phyloP scores from a whole-genome alignment of 2,797 vertebrate genomes.

The Silurus lanzhouensis region DNA sequence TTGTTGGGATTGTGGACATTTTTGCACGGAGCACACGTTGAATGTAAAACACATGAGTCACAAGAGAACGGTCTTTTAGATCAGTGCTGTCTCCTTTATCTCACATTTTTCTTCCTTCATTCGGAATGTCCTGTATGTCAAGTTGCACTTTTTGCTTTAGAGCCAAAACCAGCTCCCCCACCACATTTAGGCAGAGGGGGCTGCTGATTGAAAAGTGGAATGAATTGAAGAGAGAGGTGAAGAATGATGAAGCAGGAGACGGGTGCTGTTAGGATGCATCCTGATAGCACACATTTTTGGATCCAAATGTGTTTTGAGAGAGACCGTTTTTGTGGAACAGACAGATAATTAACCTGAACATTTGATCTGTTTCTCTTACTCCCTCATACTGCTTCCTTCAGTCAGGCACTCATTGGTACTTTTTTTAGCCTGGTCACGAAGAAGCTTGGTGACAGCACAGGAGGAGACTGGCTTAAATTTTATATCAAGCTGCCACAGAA shows the following conservation, averaged over 20 bases:
- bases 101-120: conserved; percentile 62
- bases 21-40: conserved; percentile 50
- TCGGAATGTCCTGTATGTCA: conserved; percentile 58
- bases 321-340: conserved; percentile 56
- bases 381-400: conserved; percentile 51
- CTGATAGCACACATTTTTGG: conserved; percentile 33
- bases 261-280: conserved; percentile 8
- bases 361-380: conserved; percentile 58
- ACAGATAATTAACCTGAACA: conserved; percentile 67
- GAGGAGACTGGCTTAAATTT: background rate
- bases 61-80: background rate
- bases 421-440: conserved; percentile 71
- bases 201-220: conserved; percentile 14
- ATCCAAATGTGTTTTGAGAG: conserved; percentile 22
- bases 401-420: conserved; percentile 57
- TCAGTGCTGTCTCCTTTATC: background rate
- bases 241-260: conserved; percentile 18
- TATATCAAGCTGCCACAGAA: conserved; percentile 4
- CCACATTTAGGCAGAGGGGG: conserved; percentile 32
- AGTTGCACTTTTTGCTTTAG: conserved; percentile 58
- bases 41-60: background rate
- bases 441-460: conserved; percentile 61
- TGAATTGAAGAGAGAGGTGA: conserved; percentile 14
- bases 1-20: background rate
- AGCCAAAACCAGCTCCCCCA: conserved; percentile 42